Percentiles rank a stretch among this genome's conserved stretches.
Evolutionary conservation across 2,113 vertebrate species (phyloP).

Genomic region (Siphamia tubifer): DNA sequence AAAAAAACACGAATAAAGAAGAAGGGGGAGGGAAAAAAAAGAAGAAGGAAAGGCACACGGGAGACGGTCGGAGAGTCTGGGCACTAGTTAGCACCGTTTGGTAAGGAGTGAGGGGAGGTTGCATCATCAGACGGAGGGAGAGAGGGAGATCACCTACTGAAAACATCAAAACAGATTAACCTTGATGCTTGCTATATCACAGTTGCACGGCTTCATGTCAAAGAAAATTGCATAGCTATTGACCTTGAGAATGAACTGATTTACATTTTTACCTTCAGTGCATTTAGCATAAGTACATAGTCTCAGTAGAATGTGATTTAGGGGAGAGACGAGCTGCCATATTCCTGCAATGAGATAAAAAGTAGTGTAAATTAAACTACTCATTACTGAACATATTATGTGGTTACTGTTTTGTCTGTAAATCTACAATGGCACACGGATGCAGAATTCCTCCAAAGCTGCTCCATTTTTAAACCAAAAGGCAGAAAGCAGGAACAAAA

Average conservation of each 20-base stretch:
- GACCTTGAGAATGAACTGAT: constrained; percentile 47
- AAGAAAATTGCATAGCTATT: constrained; percentile 10
- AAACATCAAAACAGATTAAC: constrained; percentile 68
- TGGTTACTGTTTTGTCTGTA: background rate
- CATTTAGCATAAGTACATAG: constrained; percentile 2
- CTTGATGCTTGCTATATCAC: constrained; percentile 51
- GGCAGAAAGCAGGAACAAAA: constrained; percentile 51
- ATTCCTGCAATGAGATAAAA: background rate
- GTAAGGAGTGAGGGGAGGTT: constrained; percentile 68
- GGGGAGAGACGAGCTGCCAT: background rate
- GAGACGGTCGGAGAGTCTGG: constrained; percentile 15
- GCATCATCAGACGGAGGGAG: constrained; percentile 57
- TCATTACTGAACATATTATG: too few species aligned
- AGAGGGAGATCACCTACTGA: constrained; percentile 53
- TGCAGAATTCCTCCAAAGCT: constrained; percentile 30
- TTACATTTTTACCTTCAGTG: constrained; percentile 13
- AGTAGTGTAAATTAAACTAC: background rate
- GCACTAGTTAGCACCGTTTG: constrained; percentile 54
- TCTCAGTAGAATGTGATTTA: background rate
- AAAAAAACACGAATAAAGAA: background rate
- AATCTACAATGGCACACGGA: constrained; percentile 18
- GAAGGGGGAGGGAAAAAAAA: background rate
- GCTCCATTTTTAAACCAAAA: constrained; percentile 46
- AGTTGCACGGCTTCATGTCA: constrained; percentile 27
- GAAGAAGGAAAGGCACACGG: background rate